These are phyloP conservation scores for Pollimyrus isidori DNA, from an alignment of 2,113 vertebrate species.

Conservation along the genomic window DNA sequence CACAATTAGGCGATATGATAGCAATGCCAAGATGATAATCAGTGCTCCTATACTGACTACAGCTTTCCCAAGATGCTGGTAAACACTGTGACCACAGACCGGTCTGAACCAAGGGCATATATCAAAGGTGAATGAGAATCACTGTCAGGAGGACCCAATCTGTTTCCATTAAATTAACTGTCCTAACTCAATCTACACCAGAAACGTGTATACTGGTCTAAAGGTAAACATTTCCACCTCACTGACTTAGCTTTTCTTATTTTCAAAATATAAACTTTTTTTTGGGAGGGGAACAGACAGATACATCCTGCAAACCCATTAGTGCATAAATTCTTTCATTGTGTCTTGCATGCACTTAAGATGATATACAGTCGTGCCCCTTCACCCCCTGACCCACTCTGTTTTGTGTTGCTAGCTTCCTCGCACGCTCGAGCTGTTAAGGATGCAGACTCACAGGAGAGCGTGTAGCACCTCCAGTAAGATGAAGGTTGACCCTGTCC, in stretches of 20 bases:
- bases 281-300: neutral
- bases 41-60: neutral
- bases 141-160: neutral
- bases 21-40: neutral
- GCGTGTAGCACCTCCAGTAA: neutral
- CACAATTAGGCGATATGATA: neutral
- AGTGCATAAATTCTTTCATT: neutral
- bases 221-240: slow-evolving; percentile 8
- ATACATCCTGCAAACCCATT: neutral
- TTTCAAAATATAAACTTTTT: neutral
- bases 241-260: neutral
- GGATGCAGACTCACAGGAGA: neutral
- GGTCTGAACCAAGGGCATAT: neutral
- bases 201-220: neutral
- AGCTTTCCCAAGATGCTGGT: neutral
- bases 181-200: neutral
- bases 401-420: neutral
- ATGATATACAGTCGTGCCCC: neutral
- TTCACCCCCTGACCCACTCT: neutral
- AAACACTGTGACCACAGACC: neutral
- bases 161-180: neutral
- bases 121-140: neutral
- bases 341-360: neutral
- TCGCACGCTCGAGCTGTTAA: neutral
- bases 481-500: neutral